phyloP scores from a whole-genome alignment of 2,113 vertebrate species.

The Promerops cafer region DNA sequence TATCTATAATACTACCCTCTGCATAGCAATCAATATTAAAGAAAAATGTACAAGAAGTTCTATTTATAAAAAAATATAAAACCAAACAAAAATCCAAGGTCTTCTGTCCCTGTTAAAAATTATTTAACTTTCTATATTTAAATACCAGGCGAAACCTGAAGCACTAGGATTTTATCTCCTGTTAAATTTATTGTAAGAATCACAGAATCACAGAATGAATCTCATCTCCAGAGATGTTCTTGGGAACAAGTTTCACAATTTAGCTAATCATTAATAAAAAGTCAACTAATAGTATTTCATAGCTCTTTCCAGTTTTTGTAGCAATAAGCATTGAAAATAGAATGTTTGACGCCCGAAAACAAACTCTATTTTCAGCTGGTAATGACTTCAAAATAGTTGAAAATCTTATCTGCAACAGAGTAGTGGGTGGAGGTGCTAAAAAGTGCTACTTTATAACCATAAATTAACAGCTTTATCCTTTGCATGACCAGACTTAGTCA shows the following conservation, averaged over 20 bases:
- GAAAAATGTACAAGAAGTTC: background rate
- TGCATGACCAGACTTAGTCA: background rate
- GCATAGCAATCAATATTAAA: background rate
- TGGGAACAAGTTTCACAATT: background rate
- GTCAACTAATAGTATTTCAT: background rate
- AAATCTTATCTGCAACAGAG: background rate
- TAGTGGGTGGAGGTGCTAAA: background rate
- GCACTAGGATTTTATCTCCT: background rate
- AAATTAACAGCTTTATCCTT: background rate
- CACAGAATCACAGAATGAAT: background rate
- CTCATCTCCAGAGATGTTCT: background rate
- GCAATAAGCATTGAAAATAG: background rate
- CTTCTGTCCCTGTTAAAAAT: background rate
- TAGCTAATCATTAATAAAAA: background rate
- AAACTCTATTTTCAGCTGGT: background rate
- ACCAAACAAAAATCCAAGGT: fast-evolving
- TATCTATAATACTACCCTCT: background rate
- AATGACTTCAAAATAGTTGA: background rate
- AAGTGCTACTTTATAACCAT: background rate
- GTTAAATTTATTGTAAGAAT: background rate
- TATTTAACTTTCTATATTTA: background rate
- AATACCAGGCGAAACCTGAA: background rate
- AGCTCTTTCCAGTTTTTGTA: background rate
- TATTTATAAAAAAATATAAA: background rate
- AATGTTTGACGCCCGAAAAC: background rate